Evolutionary conservation across 2,797 vertebrate species (phyloP).

Genomic region (Bradypodion pumilum): DNA sequence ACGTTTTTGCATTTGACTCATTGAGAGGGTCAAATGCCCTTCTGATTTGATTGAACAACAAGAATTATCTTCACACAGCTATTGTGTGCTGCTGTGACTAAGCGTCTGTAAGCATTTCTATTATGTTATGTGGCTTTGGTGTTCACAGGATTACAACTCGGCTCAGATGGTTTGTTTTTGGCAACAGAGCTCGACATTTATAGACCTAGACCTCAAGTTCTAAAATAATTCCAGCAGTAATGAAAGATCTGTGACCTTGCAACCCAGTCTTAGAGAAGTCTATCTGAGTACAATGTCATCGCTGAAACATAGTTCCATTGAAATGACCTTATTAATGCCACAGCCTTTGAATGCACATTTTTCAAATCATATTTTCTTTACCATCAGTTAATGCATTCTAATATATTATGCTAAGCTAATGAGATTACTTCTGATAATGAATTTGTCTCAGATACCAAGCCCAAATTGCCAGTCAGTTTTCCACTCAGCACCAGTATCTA

Average conservation of each 20-base stretch:
- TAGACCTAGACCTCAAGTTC: not conserved
- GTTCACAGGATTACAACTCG: slow-evolving; percentile 40
- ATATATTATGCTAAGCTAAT: not conserved
- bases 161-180: slow-evolving; percentile 26
- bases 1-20: slow-evolving; percentile 85
- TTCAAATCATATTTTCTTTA: not conserved
- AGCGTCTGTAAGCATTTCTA: slow-evolving; percentile 54
- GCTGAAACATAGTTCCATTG: not conserved
- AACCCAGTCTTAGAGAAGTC: not conserved
- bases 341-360: slow-evolving; percentile 8
- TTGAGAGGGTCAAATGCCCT: slow-evolving; percentile 80
- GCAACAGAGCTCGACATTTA: slow-evolving; percentile 3
- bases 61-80: slow-evolving; percentile 75
- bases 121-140: slow-evolving; percentile 48
- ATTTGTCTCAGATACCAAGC: not conserved
- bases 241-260: slow-evolving; percentile 3
- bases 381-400: not conserved
- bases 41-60: slow-evolving; percentile 84
- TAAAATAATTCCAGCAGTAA: not conserved
- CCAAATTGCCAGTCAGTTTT: not conserved
- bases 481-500: not conserved
- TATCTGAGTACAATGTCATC: not conserved
- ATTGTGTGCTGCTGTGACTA: slow-evolving; percentile 1
- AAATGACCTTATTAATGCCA: not conserved
- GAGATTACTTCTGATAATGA: not conserved